Conservation (phyloP, 2,888 invertebrate genomes). For the Blomia tropicalis region DNA sequence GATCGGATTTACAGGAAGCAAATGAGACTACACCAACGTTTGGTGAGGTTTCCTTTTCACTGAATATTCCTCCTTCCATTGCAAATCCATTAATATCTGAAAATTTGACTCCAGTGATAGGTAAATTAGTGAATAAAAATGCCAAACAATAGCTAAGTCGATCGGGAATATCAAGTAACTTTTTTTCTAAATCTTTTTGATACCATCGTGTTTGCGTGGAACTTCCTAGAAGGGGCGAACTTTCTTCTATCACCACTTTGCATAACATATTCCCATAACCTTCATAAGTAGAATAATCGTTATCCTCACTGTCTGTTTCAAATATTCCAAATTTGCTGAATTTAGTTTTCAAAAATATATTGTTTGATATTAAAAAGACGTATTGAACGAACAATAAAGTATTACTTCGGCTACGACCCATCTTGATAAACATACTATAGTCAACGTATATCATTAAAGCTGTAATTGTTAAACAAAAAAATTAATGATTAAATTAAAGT, state of each 20-base stretch:
- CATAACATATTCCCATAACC: neutral
- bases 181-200: neutral
- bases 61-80: constrained; percentile 2
- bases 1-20: neutral
- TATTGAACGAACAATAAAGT: neutral
- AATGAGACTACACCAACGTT: constrained; percentile 1
- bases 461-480: neutral
- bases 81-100: neutral
- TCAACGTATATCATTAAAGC: neutral
- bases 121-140: neutral
- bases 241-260: neutral
- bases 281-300: neutral
- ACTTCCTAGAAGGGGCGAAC: neutral
- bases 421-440: neutral
- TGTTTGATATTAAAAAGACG: neutral
- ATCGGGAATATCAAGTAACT: neutral
- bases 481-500: neutral
- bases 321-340: neutral
- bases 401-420: neutral
- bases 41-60: neutral
- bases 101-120: neutral
- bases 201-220: neutral
- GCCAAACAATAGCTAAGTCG: neutral
- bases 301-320: neutral
- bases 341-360: neutral